Conservation (phyloP, 2,888 invertebrate genomes). For the Drepanosiphum platanoidis region DNA sequence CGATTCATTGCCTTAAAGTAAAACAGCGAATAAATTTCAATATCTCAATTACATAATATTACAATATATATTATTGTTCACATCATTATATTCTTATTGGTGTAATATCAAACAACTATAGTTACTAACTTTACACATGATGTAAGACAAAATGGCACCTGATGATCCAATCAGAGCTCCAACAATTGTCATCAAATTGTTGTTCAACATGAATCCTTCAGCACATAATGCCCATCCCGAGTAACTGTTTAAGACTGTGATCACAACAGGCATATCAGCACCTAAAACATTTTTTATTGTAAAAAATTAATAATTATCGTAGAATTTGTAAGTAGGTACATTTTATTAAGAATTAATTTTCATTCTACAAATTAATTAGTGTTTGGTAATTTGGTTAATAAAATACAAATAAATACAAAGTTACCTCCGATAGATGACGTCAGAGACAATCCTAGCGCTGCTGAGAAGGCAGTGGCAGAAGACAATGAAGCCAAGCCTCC, state of each 20-base stretch:
- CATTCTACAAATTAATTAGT: not conserved
- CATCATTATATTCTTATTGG: not conserved
- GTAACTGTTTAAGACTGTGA: conserved; percentile 91
- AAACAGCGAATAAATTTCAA: conserved; percentile 29
- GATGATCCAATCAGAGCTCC: conserved; percentile 91
- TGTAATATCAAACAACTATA: not conserved
- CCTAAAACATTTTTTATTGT: conserved; percentile 69
- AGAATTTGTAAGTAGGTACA: not conserved
- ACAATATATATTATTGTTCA: not conserved
- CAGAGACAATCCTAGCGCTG: conserved; percentile 85
- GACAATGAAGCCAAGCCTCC: conserved; percentile 80
- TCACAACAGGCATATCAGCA: conserved; percentile 93
- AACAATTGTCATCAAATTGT: conserved; percentile 90
- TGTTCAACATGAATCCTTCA: conserved; percentile 93
- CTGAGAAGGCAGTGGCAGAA: conserved; percentile 80
- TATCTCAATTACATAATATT: conserved; percentile 18
- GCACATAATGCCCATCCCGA: conserved; percentile 94
- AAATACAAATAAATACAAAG: not conserved
- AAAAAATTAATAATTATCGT: not conserved
- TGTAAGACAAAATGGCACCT: conserved; percentile 91
- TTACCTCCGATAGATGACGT: conserved; percentile 89
- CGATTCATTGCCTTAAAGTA: conserved; percentile 78
- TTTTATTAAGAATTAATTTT: not conserved
- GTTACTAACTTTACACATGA: conserved; percentile 85
- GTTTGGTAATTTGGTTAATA: not conserved